phyloP scores from a whole-genome alignment of 2,888 invertebrate species.

The Xestia ashworthii region DNA sequence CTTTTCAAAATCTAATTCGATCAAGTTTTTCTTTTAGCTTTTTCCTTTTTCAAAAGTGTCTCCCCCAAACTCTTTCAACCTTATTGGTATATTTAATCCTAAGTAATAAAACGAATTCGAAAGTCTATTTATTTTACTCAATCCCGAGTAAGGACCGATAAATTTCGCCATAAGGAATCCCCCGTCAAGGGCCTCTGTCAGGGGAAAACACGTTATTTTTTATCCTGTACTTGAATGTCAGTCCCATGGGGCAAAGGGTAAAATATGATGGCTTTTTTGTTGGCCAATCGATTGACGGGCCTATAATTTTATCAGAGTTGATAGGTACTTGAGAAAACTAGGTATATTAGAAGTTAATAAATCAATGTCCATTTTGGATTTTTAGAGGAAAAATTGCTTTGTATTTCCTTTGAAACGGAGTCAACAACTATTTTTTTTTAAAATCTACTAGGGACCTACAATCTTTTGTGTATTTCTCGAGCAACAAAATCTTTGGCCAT shows the following conservation, averaged over 20 bases:
- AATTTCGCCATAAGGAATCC: constrained; percentile 51
- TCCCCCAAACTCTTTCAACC: not conserved
- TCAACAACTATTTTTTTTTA: not conserved
- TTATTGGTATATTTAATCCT: constrained; percentile 46
- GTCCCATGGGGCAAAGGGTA: constrained; percentile 32
- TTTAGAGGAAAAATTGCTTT: not conserved
- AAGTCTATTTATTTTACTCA: constrained; percentile 57
- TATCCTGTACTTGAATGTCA: constrained; percentile 31
- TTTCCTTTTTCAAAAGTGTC: not conserved
- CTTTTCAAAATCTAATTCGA: not conserved
- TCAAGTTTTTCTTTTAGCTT: not conserved
- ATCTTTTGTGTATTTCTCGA: not conserved
- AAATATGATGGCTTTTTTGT: constrained; percentile 42
- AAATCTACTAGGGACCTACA: not conserved
- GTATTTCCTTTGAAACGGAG: not conserved
- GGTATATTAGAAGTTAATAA: not conserved
- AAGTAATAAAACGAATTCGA: constrained; percentile 52
- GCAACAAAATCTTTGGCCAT: not conserved
- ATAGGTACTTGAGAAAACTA: constrained; percentile 6
- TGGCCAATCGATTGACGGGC: constrained; percentile 16
- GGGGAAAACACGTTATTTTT: constrained; percentile 53
- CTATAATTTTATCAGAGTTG: not conserved
- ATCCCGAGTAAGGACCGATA: constrained; percentile 48
- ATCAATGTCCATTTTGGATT: constrained; percentile 2
- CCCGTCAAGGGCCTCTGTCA: constrained; percentile 35